Percentiles rank a stretch among this genome's conserved stretches.
These are phyloP conservation scores for Connochaetes taurinus DNA, from an alignment of 2,113 vertebrate genomes.

Conservation along the genomic window DNA sequence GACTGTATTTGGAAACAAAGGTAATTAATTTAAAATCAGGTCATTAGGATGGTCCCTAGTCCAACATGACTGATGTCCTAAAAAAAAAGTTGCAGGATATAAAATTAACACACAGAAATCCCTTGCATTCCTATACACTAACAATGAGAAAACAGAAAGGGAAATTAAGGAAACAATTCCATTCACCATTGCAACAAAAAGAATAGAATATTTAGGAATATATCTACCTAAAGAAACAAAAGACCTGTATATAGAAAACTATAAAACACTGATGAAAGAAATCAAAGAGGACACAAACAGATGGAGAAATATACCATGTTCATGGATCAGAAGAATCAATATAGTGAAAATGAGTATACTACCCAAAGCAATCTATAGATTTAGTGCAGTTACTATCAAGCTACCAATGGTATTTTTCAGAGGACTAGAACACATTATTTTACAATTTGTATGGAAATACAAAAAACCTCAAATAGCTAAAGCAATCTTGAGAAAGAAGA, in stretches of 20 bases:
- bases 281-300: background rate
- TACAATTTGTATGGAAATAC: background rate
- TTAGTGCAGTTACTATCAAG: background rate
- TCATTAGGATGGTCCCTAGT: background rate
- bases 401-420: background rate
- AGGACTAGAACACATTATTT: background rate
- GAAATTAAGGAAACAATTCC: background rate
- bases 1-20: background rate
- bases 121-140: background rate
- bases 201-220: background rate
- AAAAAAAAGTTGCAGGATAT: background rate
- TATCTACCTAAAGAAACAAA: background rate
- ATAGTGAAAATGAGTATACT: background rate
- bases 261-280: background rate
- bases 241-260: background rate
- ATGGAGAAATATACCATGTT: background rate
- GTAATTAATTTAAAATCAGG: background rate
- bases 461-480: background rate
- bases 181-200: background rate
- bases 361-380: background rate
- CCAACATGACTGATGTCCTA: background rate
- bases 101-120: background rate
- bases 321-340: background rate
- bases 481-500: background rate
- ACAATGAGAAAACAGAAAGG: background rate